Evolutionary conservation across 2,797 vertebrate genomes (phyloP), one percentile per base, ranked within the genome.

Genomic region (Emydoidea blandingii): DNA sequence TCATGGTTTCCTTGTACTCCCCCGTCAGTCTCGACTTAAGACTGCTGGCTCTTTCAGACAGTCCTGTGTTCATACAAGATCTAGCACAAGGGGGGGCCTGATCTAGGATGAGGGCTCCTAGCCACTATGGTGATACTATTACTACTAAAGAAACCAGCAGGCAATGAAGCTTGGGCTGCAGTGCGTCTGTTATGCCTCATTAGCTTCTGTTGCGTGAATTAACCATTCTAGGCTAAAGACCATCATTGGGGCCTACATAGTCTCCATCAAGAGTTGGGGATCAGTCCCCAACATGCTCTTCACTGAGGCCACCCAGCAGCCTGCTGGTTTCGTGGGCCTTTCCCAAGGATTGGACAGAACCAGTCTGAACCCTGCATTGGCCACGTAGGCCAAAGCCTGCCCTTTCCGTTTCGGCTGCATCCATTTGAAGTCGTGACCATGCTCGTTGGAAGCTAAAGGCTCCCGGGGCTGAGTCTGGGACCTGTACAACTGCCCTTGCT

Each of bases 401-500:
- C 68, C 34, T 25, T 41, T 25, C 52, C 90, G 34, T n/a, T 82
- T 1, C 29, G 62, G 8, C 53, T 86, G 53, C 50, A 74, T 14
- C 15, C 53, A 31, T 93, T 59, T 49, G 0, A 83, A 79, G 10
- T 50, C 74, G 62, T 0, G 0, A n/a, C 31, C 47, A 50, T 41
- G 37, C 37, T 50, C 12, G 16, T 79, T 50, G 50, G 27, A 34
- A 50, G 76, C 15, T 31, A 18, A 79, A 25, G 21, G 37, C 10
- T 11, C 68, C 21, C 12, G 37, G 21, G 21, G 37, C 37, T 12
- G 37, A 25, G 68, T 68, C 62, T 14, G 4, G 49, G 41, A 92
- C 83, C 5, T n/a, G 15, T 0, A 0, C 4, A 68, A 4, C 1
- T 85, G 50, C 27, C 47, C n/a, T 76, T 34, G 6, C 72, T 53